A percentile compares a stretch with the other conserved stretches of the same genome.
phyloP scores from a whole-genome alignment of 2,888 invertebrate genomes.

The Crematogaster levior region DNA sequence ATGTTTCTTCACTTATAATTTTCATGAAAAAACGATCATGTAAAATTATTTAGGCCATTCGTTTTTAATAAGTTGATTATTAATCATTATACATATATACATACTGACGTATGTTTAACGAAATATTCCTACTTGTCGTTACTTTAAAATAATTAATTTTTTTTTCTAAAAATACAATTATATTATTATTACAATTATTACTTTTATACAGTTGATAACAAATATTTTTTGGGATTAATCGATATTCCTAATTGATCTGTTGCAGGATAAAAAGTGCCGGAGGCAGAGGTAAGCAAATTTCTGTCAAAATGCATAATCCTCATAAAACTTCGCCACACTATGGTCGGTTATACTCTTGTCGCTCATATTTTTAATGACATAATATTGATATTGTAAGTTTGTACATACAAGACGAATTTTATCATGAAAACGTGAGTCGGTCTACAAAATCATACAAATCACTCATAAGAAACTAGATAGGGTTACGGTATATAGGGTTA shows the following conservation, averaged over 20 bases:
- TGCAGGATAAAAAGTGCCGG: slow-evolving; percentile 83
- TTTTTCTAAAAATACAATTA: background rate
- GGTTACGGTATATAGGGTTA: background rate
- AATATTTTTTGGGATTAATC: background rate
- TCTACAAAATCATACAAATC: background rate
- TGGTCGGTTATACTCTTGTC: background rate
- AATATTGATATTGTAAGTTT: background rate
- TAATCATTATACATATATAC: background rate
- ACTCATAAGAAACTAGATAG: background rate
- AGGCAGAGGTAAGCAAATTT: slow-evolving; percentile 81
- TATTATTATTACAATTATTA: background rate
- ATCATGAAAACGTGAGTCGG: background rate
- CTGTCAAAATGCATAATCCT: slow-evolving; percentile 12
- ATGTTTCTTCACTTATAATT: slow-evolving; percentile 22
- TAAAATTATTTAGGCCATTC: background rate
- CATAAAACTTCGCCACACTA: background rate
- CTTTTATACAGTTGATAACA: background rate
- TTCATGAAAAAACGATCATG: background rate
- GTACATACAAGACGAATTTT: background rate
- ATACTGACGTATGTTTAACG: background rate
- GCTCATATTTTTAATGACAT: background rate
- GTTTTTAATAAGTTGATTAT: slow-evolving; percentile 7
- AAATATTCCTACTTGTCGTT: background rate
- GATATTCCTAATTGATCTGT: slow-evolving; percentile 65
- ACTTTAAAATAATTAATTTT: slow-evolving; percentile 18